Base-by-base conservation (phyloP, 2,888 invertebrate genomes). In the Acleris emargana region DNA sequence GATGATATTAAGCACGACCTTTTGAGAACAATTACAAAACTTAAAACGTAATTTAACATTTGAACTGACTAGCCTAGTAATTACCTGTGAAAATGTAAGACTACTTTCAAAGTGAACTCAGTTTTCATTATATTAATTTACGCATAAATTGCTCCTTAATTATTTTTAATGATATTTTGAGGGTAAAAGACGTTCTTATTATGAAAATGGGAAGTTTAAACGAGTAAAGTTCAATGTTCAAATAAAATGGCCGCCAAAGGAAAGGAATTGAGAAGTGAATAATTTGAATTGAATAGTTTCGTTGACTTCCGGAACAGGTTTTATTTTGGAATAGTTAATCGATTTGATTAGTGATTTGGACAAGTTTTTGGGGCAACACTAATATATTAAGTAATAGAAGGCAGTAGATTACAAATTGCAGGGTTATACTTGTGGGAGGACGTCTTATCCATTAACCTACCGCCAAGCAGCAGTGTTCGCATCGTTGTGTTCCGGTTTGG, bases 71-170 rank as follows among this genome's bases (percentile, higher is more conserved):
- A 5, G 22, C 25, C n/a, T 42, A 18, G 50, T 32, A 32, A 64
- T 64, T 55, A 64, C 17, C 43, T 18, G 17, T 57, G 32, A 60
- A 60, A 66, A 43, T 55, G 43, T 43, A 51, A 32, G 43, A 32
- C 17, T 38, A 32, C 38, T 55, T 54, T 47, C n/a, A 9, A 64
- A 64, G 49, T 59, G 55, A 66, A 60, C 55, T 47, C 47, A 38
- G 22, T 51, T 18, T 32, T 61, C 47, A 51, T 55, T 47, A 57
- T 45, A 16, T 52, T 50, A 51, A 66, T 61, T 66, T 61, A 38
- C 55, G 45, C n/a, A 57, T 47, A 66, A 66, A 58, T 67, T 62
- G 49, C 47, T 47, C n/a, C n/a, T 32, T 58, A 18, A 62, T 58
- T 58, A 62, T 58, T 67, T 61, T 58, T 49, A 49, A 62, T 67